Evolutionary conservation across 2,113 vertebrate genomes (phyloP).

Genomic region (Sinocyclocheilus grahami): DNA sequence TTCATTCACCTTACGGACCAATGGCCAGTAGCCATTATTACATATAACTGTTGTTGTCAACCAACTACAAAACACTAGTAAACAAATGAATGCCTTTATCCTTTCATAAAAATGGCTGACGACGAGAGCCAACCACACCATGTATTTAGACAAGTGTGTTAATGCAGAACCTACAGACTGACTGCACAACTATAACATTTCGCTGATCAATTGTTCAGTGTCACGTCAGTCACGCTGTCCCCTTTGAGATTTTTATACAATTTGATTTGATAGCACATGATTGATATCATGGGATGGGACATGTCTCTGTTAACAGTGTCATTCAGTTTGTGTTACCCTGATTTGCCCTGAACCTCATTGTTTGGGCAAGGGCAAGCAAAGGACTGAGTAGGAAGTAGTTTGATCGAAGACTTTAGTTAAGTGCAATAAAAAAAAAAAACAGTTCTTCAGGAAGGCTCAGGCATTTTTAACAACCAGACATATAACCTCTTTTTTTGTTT

Average conservation of each 20-base stretch:
- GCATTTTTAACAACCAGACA: not conserved
- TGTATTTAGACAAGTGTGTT: not conserved
- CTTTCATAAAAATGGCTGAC: constrained; percentile 13
- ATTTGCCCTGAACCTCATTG: not conserved
- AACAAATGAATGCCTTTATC: not conserved
- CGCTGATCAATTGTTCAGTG: not conserved
- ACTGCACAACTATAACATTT: not conserved
- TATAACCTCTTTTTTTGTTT: not conserved
- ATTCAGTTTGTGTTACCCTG: not conserved
- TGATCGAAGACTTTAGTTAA: not conserved
- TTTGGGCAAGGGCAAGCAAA: not conserved
- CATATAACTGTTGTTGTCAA: constrained; percentile 21
- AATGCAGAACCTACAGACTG: not conserved
- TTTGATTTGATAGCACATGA: constrained; percentile 27
- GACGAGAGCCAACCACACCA: not conserved
- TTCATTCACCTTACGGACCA: constrained; percentile 28
- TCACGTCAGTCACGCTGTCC: not conserved
- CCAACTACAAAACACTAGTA: not conserved
- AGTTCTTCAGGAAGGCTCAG: not conserved
- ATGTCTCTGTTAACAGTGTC: not conserved
- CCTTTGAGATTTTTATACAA: constrained; percentile 10
- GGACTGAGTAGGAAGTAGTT: not conserved
- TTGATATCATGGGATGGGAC: constrained; percentile 9
- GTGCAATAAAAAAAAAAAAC: not conserved
- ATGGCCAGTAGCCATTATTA: constrained; percentile 24